phyloP scores from a whole-genome alignment of 1,140 invertebrate species.

The Penaeus vannamei region DNA sequence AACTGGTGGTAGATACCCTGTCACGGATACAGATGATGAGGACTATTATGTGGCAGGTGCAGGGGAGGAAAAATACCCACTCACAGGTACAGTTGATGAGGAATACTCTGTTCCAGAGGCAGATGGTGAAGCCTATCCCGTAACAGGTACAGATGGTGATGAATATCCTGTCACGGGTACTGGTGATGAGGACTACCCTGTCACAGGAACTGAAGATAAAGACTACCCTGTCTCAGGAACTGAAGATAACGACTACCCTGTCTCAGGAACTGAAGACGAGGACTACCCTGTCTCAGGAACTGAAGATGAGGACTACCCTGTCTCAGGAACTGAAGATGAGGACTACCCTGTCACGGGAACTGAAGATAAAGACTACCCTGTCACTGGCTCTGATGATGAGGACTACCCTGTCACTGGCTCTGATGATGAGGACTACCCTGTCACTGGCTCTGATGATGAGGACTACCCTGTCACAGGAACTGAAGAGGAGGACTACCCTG shows the following conservation, averaged over 20 bases:
- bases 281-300: neutral
- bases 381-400: neutral
- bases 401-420: neutral
- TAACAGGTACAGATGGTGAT: too few species aligned
- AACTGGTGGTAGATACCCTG: neutral
- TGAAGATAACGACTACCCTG: neutral
- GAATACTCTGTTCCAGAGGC: neutral
- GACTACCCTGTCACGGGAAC: neutral
- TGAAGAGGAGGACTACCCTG: neutral
- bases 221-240: neutral
- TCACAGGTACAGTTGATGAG: neutral
- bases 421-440: neutral
- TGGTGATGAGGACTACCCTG: too few species aligned
- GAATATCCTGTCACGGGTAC: too few species aligned
- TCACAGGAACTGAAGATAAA: neutral
- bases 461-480: neutral
- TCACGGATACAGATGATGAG: neutral
- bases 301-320: neutral
- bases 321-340: neutral
- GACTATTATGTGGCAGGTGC: neutral
- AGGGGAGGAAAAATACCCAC: neutral
- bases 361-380: neutral
- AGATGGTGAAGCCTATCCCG: too few species aligned
- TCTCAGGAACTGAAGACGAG: neutral
- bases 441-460: neutral